Percentiles rank a stretch among this genome's conserved stretches.
Evolutionary conservation across 2,888 invertebrate genomes (phyloP).

Genomic region (Eilema sororculum): DNA sequence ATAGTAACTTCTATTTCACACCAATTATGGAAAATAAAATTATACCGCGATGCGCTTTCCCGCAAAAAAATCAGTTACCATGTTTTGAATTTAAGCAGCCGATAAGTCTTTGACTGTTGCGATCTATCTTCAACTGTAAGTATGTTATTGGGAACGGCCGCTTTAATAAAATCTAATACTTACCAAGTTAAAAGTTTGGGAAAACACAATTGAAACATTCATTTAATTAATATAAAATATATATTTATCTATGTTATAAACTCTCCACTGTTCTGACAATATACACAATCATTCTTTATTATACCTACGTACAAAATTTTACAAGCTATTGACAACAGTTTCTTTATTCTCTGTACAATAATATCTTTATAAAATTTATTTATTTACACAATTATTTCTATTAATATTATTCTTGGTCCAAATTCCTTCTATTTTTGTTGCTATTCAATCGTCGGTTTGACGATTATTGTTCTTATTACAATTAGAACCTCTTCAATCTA

Average conservation of each 20-base stretch:
- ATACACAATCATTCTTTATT: slow-evolving; percentile 31
- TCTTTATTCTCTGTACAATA: neutral
- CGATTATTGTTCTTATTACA: neutral
- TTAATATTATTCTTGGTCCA: neutral
- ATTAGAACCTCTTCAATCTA: neutral
- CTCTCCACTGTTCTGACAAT: slow-evolving; percentile 23
- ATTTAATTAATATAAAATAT: slow-evolving; percentile 15
- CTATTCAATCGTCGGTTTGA: neutral
- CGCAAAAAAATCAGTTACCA: too few species aligned
- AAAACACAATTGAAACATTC: slow-evolving; percentile 16
- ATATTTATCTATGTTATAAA: slow-evolving; percentile 34
- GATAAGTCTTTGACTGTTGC: too few species aligned
- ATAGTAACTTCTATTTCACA: too few species aligned
- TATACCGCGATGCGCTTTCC: too few species aligned
- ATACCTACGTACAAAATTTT: neutral
- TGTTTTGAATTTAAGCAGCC: too few species aligned
- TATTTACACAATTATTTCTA: neutral
- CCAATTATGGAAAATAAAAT: too few species aligned
- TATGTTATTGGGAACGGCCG: too few species aligned
- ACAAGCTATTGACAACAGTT: neutral
- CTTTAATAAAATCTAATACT: too few species aligned
- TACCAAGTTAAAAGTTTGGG: too few species aligned
- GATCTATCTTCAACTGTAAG: too few species aligned
- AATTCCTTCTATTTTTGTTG: neutral
- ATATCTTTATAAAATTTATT: neutral